Base-by-base conservation (phyloP, 2,888 invertebrate genomes). In the Lasioglossum zephyrum region DNA sequence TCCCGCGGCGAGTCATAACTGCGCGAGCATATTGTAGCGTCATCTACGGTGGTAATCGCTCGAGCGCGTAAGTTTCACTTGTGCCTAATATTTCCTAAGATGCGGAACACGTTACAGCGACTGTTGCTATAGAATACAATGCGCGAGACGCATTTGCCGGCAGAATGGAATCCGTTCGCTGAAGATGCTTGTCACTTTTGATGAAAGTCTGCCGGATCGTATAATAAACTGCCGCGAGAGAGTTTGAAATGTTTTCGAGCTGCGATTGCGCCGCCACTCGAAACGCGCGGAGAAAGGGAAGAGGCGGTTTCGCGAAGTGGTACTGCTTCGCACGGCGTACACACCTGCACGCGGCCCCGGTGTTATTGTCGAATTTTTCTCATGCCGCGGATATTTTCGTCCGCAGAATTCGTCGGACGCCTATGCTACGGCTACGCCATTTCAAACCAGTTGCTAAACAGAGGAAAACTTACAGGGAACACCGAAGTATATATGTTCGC, bases 351-450 rank as follows among this genome's bases (percentile, higher is more conserved):
- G 31, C 77, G 73, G 77, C 77, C 26, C 49, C 39, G 49, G 70
- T 72, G 75, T 90, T 90, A 85, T 87, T 66, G 82, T 88, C 86
- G 88, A 90, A 90, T 90, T 86, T 88, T 90, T 88, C 88, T 87
- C 90, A 69, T 82, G 79, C 84, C 90, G 11, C 8, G n/a, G 60
- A 85, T 90, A 88, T 90, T 89, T 88, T 82, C 77, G 72, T 47
- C 69, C 36, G 44, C 22, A 39, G 60, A 82, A 80, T 75, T 75
- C 63, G 77, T 60, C 47, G 74, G 79, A 63, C 31, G 57, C 74
- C 69, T 79, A 75, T 66, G 60, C 69, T 57, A 76, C 53, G 26
- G 41, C 39, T 22, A 36, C 36, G 18, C 31, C 44, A 57, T 63
- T 66, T 70, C 39, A 86, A 82, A 80, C 77, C 86, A 63, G 83